These are phyloP conservation scores for Drosophila grimshawi DNA, from an alignment of 1,140 invertebrate species.

Conservation along the genomic window DNA sequence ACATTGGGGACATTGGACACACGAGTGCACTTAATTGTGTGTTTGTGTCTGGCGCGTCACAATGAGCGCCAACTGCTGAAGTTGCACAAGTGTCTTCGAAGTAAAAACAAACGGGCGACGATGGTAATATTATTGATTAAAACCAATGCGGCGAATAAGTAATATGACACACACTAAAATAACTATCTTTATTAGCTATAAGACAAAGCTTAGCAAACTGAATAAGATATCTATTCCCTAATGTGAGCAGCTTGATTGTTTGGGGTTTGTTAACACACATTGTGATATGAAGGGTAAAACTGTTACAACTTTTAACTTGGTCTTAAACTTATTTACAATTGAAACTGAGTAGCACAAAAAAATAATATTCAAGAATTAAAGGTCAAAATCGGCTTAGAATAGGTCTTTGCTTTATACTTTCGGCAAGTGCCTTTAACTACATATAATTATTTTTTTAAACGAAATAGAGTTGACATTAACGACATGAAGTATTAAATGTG, in stretches of 20 bases:
- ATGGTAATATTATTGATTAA: slow-evolving; percentile 25
- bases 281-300: no score
- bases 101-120: slow-evolving; percentile 23
- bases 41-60: slow-evolving; percentile 57
- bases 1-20: slow-evolving; percentile 34
- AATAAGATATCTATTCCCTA: background rate
- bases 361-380: no score
- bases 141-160: background rate
- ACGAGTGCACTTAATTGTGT: slow-evolving; percentile 65
- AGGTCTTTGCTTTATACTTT: no score
- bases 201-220: background rate
- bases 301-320: no score
- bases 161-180: background rate
- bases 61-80: slow-evolving; percentile 21
- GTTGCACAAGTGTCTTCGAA: slow-evolving; percentile 25
- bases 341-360: no score
- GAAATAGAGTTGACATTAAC: no score
- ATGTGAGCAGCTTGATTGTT: background rate
- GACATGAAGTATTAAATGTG: no score
- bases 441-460: no score
- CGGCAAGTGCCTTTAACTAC: no score
- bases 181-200: slow-evolving; percentile 2
- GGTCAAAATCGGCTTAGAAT: no score
- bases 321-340: no score
- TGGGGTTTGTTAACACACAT: background rate